phyloP scores from a whole-genome alignment of 2,113 vertebrate genomes.

The Empidonax traillii region DNA sequence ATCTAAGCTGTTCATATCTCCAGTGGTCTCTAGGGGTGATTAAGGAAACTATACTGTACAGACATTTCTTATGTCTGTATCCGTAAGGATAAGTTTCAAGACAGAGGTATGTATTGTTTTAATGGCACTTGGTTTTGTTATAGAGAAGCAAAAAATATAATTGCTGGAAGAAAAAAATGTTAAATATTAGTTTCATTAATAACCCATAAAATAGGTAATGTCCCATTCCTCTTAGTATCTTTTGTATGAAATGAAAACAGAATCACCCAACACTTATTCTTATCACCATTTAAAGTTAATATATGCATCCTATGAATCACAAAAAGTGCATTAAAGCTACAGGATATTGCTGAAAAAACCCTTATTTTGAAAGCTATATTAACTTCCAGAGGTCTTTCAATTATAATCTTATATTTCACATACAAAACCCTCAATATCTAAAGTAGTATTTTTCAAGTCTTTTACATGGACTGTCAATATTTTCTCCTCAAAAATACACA shows the following conservation, averaged over 20 bases:
- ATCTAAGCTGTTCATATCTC: neutral
- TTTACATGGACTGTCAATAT: neutral
- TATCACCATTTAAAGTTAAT: neutral
- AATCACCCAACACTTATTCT: neutral
- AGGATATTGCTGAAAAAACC: neutral
- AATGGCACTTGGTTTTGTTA: neutral
- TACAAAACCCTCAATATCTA: neutral
- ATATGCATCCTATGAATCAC: neutral
- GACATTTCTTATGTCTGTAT: accelerated
- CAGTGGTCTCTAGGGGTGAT: neutral
- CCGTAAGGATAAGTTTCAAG: neutral
- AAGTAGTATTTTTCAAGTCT: neutral
- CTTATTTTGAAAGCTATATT: neutral
- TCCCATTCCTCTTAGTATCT: neutral
- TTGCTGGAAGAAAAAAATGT: neutral
- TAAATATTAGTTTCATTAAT: neutral
- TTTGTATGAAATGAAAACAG: neutral
- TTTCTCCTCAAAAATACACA: neutral
- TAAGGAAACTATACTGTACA: neutral
- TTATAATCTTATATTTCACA: neutral
- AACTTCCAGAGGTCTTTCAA: neutral
- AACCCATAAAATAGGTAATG: neutral
- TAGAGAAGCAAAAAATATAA: neutral
- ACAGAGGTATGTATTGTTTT: neutral
- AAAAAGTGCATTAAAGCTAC: neutral